Evolutionary conservation across 2,888 invertebrate species (phyloP), one percentile per base, ranked within the genome.

Genomic region (Tillus elongatus): DNA sequence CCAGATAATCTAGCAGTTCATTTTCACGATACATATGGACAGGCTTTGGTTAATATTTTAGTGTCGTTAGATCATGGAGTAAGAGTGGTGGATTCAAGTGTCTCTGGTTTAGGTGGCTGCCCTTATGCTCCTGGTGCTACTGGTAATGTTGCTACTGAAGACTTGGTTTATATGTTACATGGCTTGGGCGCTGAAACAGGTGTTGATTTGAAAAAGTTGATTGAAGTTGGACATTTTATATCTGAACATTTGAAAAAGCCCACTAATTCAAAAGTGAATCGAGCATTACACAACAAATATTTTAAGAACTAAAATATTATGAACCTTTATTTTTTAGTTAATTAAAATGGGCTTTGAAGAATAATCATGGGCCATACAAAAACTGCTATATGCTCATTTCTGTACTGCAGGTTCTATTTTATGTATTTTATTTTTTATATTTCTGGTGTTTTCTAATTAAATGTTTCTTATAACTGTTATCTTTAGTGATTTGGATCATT

Each of bases 11-110:
- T 95, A 36, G 97, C 96, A 0, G 76, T 97, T 14, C 98, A 98
- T 62, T 97, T 93, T 61, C 98, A 98, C 59, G 95, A 98, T 61
- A 98, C 97, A 0, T 97, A 96, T 56, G 97, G 97, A 0, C 97
- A 97, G 64, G 97, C 93, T 0, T 63, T 98, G 33, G 77, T 87
- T 1, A 98, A 98, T 65, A 82, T 96, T 47, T 74, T 88, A n/a
- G 81, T 85, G 3, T 87, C 93, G 8, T 68, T 97, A 32, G 87
- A 93, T 63, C 75, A 78, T 66, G 92, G 87, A 4, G 76, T 97
- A 38, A 74, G 73, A 40, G 85, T 89, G 2, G 87, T 96, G 33
- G 98, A 98, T 68, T 82, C 95, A 0, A 91, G 95, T 1, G 84
- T 95, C 19, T 88, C 91, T 4, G 98, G 98, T 2, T 73, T 98